Evolutionary conservation across 2,888 invertebrate genomes (phyloP).

Genomic region (Spatulosminthurus flaviceps): DNA sequence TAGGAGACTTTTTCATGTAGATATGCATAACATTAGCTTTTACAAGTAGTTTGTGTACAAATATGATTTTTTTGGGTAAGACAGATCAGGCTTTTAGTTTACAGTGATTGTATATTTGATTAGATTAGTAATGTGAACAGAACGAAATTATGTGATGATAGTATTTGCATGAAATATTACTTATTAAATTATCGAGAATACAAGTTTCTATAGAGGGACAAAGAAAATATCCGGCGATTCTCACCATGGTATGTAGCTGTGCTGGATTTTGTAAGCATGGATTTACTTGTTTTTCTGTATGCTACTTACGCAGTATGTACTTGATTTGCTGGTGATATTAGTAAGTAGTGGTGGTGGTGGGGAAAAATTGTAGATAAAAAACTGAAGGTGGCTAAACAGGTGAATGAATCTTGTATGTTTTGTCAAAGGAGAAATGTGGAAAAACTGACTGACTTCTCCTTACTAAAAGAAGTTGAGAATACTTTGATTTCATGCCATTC

Average conservation of each 20-base stretch:
- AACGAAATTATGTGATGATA: background rate
- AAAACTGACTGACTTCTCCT: no score
- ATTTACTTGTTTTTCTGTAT: background rate
- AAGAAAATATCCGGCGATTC: background rate
- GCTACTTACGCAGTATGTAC: background rate
- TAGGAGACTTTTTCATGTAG: no score
- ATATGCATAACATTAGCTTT: no score
- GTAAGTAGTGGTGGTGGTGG: no score
- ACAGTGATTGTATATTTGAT: no score
- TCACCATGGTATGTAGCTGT: background rate
- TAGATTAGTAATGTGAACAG: background rate
- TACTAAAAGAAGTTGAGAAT: background rate
- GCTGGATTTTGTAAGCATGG: background rate
- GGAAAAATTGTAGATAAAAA: background rate
- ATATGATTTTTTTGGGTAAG: no score
- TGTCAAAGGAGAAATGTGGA: slow-evolving; percentile 3
- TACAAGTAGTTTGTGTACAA: no score
- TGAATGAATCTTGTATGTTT: slow-evolving; percentile 18
- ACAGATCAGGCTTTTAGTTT: no score
- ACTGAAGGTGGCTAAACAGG: background rate
- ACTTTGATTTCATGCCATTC: slow-evolving; percentile 10
- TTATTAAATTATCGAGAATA: background rate
- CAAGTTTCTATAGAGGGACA: background rate
- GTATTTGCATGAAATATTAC: background rate
- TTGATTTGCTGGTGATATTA: background rate